Evolutionary conservation across 2,888 invertebrate genomes (phyloP).

Genomic region (Chymomyza fuscimana): DNA sequence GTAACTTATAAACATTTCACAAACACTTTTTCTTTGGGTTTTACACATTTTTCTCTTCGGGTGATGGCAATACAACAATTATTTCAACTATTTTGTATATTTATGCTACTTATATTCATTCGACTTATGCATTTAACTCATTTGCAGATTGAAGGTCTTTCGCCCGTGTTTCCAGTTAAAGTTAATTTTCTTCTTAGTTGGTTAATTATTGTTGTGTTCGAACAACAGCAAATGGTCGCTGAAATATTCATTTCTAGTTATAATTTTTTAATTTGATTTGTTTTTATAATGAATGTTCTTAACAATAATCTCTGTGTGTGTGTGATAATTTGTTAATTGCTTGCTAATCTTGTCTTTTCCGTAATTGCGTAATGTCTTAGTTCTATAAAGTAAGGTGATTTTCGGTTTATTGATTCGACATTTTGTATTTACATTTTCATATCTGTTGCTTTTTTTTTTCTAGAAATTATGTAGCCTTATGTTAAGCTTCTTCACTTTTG

Average conservation of each 20-base stretch:
- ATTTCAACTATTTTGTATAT: slow-evolving; percentile 72
- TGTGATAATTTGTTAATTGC: slow-evolving; percentile 3
- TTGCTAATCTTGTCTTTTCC: not conserved
- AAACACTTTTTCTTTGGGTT: slow-evolving; percentile 61
- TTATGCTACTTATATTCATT: slow-evolving; percentile 57
- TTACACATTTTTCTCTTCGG: slow-evolving; percentile 56
- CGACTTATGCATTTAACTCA: slow-evolving; percentile 45
- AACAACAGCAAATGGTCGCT: slow-evolving; percentile 31
- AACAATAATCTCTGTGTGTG: slow-evolving; percentile 20
- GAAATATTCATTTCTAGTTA: slow-evolving; percentile 20
- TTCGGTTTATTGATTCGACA: slow-evolving; percentile 40
- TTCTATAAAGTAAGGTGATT: slow-evolving; percentile 70
- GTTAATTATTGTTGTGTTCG: slow-evolving; percentile 33
- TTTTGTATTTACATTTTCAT: slow-evolving; percentile 1
- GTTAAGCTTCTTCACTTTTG: slow-evolving; percentile 24
- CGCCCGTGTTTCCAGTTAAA: slow-evolving; percentile 27
- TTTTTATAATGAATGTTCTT: slow-evolving; percentile 13
- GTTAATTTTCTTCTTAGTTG: slow-evolving; percentile 18
- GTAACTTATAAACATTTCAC: slow-evolving; percentile 70
- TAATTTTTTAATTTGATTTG: slow-evolving; percentile 25
- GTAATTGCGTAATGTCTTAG: slow-evolving; percentile 50
- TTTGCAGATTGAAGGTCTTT: slow-evolving; percentile 21
- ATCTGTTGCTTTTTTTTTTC: slow-evolving; percentile 27
- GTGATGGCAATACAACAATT: slow-evolving; percentile 68
- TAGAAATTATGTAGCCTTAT: slow-evolving; percentile 38